Evolutionary conservation across 2,888 invertebrate species (phyloP).

Genomic region (Lamellibrachia satsuma): DNA sequence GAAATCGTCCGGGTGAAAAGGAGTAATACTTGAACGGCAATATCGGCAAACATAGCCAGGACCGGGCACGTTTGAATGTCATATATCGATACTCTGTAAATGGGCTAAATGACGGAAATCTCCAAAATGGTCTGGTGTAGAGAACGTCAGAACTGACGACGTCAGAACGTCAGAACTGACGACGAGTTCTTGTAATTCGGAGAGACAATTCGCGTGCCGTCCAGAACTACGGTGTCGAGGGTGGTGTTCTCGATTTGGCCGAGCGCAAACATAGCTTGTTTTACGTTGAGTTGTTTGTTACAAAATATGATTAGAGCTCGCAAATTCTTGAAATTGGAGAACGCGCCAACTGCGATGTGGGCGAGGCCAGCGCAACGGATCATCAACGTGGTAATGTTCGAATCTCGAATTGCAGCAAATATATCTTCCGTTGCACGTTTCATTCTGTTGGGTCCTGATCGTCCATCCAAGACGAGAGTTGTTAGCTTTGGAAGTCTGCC

Average conservation of each 20-base stretch:
- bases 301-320: background rate
- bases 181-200: background rate
- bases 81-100: background rate
- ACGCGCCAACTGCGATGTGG: background rate
- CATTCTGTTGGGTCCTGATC: background rate
- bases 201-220: background rate
- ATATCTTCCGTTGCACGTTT: background rate
- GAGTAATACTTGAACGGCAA: background rate
- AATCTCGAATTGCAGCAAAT: conserved; percentile 3
- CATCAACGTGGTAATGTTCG: background rate
- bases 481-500: background rate
- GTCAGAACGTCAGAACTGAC: background rate
- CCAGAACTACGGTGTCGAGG: background rate
- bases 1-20: background rate
- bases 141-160: background rate
- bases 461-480: background rate
- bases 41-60: background rate
- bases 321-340: conserved; percentile 10
- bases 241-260: background rate
- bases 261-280: background rate
- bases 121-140: background rate
- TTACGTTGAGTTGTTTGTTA: background rate
- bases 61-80: background rate
- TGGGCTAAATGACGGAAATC: background rate
- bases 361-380: background rate